A percentile compares a stretch with the other conserved stretches of the same genome.
Conservation (phyloP, 2,888 invertebrate genomes). For the Lasioglossum vierecki region DNA sequence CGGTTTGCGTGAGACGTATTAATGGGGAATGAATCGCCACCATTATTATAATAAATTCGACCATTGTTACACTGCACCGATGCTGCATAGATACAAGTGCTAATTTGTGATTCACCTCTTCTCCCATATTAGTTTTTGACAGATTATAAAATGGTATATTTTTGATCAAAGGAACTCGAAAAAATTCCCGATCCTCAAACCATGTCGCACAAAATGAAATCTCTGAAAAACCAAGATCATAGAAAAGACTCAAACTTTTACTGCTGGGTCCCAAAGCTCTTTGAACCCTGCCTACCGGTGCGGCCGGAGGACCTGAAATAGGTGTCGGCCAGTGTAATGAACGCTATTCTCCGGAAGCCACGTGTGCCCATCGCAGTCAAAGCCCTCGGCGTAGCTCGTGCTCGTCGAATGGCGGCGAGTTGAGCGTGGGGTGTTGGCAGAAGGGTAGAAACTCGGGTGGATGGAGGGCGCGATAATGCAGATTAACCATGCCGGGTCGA, state of each 20-base stretch:
- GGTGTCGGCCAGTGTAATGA: neutral
- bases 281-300: neutral
- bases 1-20: too few species aligned
- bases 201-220: neutral
- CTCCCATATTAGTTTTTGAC: too few species aligned
- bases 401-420: neutral
- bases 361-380: neutral
- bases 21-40: too few species aligned
- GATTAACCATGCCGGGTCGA: constrained; percentile 57
- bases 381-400: neutral
- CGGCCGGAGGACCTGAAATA: neutral
- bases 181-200: neutral
- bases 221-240: neutral
- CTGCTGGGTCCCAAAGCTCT: neutral
- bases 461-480: constrained; percentile 47
- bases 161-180: too few species aligned
- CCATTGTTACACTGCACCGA: too few species aligned
- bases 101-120: too few species aligned
- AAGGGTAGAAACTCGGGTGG: neutral
- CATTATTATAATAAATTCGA: too few species aligned
- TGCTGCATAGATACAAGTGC: too few species aligned
- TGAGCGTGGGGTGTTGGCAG: neutral
- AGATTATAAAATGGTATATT: too few species aligned
- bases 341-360: neutral
- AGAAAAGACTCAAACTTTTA: neutral